A percentile compares a stretch with the other conserved stretches of the same genome.
Conservation (phyloP, 2,888 invertebrate genomes). For the Xylota segnis region DNA sequence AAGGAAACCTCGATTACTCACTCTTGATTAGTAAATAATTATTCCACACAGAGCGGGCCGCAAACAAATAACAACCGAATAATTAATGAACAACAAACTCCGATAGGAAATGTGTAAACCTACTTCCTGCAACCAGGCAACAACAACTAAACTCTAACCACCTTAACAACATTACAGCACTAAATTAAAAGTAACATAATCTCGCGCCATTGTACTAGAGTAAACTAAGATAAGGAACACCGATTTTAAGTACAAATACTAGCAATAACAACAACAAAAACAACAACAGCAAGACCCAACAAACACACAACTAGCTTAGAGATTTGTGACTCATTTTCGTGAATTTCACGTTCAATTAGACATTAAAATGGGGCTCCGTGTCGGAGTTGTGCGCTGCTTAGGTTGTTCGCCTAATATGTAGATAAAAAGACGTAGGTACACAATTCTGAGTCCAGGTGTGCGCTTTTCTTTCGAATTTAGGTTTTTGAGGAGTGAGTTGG, state of each 20-base stretch:
- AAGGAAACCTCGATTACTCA: constrained; percentile 64
- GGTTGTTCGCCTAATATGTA: constrained; percentile 54
- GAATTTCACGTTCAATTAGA: constrained; percentile 73
- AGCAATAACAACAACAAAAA: constrained; percentile 51
- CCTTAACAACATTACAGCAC: constrained; percentile 54
- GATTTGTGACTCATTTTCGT: constrained; percentile 71
- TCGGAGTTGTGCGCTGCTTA: constrained; percentile 11
- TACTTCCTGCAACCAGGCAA: constrained; percentile 67
- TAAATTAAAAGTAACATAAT: constrained; percentile 68
- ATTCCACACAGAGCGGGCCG: constrained; percentile 39
- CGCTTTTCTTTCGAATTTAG: constrained; percentile 68
- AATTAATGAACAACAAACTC: constrained; percentile 72
- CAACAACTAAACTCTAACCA: constrained; percentile 61
- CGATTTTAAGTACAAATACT: constrained; percentile 74
- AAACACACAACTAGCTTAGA: constrained; percentile 47
- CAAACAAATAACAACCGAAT: constrained; percentile 61
- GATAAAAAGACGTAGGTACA: constrained; percentile 58
- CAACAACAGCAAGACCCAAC: constrained; percentile 1
- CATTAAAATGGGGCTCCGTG: constrained; percentile 63
- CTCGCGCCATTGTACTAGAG: constrained; percentile 69
- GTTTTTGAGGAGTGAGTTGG: constrained; percentile 45
- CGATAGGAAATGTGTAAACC: constrained; percentile 72
- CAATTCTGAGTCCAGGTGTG: constrained; percentile 72
- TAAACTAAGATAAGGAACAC: constrained; percentile 71
- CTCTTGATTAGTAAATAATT: constrained; percentile 63